Conservation (phyloP, 2,797 vertebrate species). For the Sebastes itinus region DNA sequence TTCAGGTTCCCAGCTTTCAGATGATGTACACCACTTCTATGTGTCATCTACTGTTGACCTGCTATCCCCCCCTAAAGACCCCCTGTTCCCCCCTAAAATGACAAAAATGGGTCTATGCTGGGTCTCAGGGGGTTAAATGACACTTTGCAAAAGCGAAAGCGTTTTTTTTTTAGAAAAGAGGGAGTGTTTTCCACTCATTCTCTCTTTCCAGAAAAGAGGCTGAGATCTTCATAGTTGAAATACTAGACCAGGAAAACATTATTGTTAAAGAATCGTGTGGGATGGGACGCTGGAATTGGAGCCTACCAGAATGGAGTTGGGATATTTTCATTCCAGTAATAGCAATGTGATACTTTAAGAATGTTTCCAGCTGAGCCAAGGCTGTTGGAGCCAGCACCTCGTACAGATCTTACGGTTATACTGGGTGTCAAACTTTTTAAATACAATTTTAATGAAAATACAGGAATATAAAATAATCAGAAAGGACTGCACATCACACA, state of each 20-base stretch:
- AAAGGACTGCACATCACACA: not conserved
- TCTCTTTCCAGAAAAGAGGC: conserved; percentile 68
- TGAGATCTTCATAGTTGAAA: conserved; percentile 70
- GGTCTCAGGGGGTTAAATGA: not conserved
- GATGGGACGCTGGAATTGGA: conserved; percentile 62
- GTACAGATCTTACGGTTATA: conserved; percentile 8
- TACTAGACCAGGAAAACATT: conserved; percentile 75
- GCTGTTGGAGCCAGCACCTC: conserved; percentile 35
- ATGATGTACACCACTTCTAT: no score
- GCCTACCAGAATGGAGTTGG: conserved; percentile 60
- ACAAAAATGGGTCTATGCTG: no score
- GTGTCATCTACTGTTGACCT: no score
- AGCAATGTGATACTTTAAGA: conserved; percentile 74
- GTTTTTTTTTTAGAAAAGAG: conserved; percentile 2
- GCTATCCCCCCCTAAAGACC: no score
- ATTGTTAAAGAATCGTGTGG: conserved; percentile 69
- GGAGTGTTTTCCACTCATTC: conserved; percentile 43
- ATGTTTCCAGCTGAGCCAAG: conserved; percentile 72
- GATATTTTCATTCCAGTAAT: conserved; percentile 77
- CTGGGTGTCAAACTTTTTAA: not conserved
- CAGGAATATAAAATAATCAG: not conserved
- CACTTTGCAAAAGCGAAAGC: not conserved
- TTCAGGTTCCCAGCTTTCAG: no score
- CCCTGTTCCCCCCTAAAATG: no score
- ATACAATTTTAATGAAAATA: not conserved